Base-by-base conservation (phyloP, 2,888 invertebrate species). In the Netelia melanura region DNA sequence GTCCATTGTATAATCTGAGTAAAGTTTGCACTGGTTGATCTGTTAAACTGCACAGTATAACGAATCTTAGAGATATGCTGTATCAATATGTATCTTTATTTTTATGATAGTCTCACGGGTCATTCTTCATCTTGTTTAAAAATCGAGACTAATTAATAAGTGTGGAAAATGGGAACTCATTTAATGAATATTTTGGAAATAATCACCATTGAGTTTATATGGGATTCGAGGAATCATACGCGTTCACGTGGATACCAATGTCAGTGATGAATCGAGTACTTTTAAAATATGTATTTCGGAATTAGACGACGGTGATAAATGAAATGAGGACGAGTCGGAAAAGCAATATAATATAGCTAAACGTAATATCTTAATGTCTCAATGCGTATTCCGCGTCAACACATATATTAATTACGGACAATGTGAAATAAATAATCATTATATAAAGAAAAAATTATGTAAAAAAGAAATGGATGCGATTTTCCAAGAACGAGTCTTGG, bases 221-320 rank as follows among this genome's bases (percentile, higher is more conserved):
- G 48, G 14, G 3, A 48, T 14, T 48, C 8, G 48, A 48, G 14
- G 14, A 48, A 1, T 14, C 11, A 48, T 11, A 14, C 48, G 14
- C 14, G 14, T 48, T 48, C 3, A 14, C 48, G 14, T 14, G 11
- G 48, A 48, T 48, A 48, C 8, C 11, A 56, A 54, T 52, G 54
- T 9, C 3, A 30, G 48, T 38, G 48, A 62, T 23, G 3, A 44
- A 61, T 5, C 11, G 58, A 38, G 11, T 85, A 86, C 81, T 89
- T 91, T 91, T 89, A 91, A 91, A 92, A 92, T 92, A 92, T 92
- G 92, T 92, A 92, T 92, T 92, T 90, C 88, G 84, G 89, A 90
- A 91, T 89, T 89, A 90, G 89, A 92, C 89, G 89, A 87, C 87
- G 89, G 87, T 89, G 84, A 89, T 88, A 86, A 88, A 88, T 84